Conservation (phyloP, 2,797 vertebrate species). For the Cryptoprocta ferox region DNA sequence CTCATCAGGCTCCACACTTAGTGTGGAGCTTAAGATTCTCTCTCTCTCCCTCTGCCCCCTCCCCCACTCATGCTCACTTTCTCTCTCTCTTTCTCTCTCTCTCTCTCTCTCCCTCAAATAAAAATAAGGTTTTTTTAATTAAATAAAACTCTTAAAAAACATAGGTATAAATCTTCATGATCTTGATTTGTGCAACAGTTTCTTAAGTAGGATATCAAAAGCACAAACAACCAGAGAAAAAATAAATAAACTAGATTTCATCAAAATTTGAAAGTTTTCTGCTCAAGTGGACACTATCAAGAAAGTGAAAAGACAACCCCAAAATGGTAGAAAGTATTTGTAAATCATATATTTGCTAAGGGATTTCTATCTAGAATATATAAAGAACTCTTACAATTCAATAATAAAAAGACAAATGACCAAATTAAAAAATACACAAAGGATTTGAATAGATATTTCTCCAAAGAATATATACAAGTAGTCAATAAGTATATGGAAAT, state of each 20-base stretch:
- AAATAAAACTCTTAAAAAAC: background rate
- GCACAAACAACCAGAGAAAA: background rate
- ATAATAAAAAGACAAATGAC: background rate
- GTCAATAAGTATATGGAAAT: background rate
- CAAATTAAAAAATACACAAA: conserved; percentile 32
- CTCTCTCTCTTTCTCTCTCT: too few species aligned
- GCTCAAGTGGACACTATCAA: background rate
- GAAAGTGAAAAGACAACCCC: background rate
- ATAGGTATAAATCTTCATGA: background rate
- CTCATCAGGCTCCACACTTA: too few species aligned
- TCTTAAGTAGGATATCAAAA: background rate
- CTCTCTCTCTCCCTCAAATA: too few species aligned
- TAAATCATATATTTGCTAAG: background rate
- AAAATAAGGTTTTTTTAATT: background rate
- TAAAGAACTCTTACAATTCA: background rate
- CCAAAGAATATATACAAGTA: background rate
- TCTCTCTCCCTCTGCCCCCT: too few species aligned
- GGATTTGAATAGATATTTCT: background rate
- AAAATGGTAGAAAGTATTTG: background rate
- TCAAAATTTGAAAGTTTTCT: background rate
- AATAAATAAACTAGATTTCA: background rate
- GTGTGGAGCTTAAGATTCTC: too few species aligned
- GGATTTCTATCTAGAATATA: background rate
- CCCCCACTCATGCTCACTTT: too few species aligned
- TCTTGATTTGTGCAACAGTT: background rate